These are phyloP conservation scores for Cariama cristata DNA, from an alignment of 2,113 vertebrate species.

Conservation along the genomic window DNA sequence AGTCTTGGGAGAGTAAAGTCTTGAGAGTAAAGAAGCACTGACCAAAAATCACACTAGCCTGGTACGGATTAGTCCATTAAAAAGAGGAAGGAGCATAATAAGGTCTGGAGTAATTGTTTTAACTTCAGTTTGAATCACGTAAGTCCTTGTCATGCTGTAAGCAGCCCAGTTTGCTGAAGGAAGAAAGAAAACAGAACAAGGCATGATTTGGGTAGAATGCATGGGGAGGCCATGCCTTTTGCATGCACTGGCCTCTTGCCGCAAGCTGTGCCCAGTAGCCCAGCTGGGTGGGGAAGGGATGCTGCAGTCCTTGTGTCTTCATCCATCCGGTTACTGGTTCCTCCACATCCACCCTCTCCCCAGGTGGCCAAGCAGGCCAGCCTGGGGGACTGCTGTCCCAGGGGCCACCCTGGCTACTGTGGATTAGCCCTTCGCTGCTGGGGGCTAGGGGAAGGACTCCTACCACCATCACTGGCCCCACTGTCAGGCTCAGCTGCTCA, in stretches of 20 bases:
- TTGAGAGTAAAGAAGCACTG: neutral
- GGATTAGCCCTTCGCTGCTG: neutral
- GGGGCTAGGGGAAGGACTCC: neutral
- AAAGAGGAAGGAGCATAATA: neutral
- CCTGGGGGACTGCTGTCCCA: neutral
- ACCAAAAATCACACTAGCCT: neutral
- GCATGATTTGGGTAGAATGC: neutral
- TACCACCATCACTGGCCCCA: neutral
- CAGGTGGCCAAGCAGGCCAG: neutral
- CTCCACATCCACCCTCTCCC: neutral
- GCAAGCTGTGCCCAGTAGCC: neutral
- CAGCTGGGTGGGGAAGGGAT: neutral
- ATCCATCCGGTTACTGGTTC: neutral
- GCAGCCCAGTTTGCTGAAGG: neutral
- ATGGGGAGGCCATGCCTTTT: neutral
- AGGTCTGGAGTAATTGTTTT: neutral
- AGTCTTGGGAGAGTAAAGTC: neutral
- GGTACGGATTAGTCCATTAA: neutral
- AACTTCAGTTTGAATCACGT: neutral
- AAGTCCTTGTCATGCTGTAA: neutral
- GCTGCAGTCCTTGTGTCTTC: neutral
- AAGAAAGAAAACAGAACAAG: neutral
- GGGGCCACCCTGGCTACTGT: neutral
- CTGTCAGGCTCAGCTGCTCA: neutral
- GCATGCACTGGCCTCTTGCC: neutral